Base-by-base conservation (phyloP, 2,113 vertebrate genomes). In the Oplegnathus fasciatus region DNA sequence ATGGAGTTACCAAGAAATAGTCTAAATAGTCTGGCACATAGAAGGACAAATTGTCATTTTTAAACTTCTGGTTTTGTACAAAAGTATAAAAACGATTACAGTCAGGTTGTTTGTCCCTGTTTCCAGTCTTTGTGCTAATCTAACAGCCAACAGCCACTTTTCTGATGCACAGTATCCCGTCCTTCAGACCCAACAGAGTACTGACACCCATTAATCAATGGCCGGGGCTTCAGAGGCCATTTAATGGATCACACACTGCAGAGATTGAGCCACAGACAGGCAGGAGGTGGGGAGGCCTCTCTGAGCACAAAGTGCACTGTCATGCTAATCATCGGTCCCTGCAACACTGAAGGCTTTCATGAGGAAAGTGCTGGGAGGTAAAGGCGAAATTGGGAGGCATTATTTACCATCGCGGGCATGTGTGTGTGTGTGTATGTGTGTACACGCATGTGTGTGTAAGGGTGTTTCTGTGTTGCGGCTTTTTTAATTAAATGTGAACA, bases 131-230 rank as follows among this genome's bases (percentile, higher is more conserved):
- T 62, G 46, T 44, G 26, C 22, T 40, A 34, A 32, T 26, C 73
- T 75, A 62, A 37, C 22, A 48, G 85, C 74, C 60, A 73, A 77
- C 70, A 86, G 78, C 54, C 71, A 54, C 73, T 86, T 83, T 69
- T 86, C 87, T 86, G 79, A 89, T 79, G 76, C 80, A 44, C 67
- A 64, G 61, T 22, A 76, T 79, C 71, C 85, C 4, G 71, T 81
- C 82, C 82, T 86, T 89, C 72, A 91, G 75, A 75, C 55, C 68
- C 75, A 50, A 78, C 80, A 55, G 89, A 73, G 68, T 32, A 87
- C 82, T 69, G 86, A 89, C 89, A 85, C 86, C 88, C 80, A 78
- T 89, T 88, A 90, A 92, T 94, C 93, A 92, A 82, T 88, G 80
- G 78, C 60, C 24, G 4, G 58, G 68, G 85, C 82, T 89, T 89